Base-by-base conservation (phyloP, 1,140 invertebrate genomes). In the Globodera ellingtonae region DNA sequence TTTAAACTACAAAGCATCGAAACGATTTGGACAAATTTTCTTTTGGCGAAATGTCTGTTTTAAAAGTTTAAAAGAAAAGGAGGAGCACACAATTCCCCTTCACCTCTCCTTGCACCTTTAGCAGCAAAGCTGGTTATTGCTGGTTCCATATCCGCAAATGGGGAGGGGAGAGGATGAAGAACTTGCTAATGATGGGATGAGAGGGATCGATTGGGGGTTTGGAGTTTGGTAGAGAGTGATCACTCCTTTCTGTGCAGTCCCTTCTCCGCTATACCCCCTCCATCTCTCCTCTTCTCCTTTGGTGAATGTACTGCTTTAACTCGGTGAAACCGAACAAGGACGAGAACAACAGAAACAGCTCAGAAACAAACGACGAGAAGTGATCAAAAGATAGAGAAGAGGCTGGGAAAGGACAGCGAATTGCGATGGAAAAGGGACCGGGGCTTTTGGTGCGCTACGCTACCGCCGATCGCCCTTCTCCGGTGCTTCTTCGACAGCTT, bases 401-500 rank as follows among this genome's bases (percentile, higher is more conserved):
- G n/a, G 59, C 59, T 15, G 59, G 59, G 59, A 65, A 65, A 21
- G n/a, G 13, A 21, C 7, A 44, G 7, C 66, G 35, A 67, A 44
- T 44, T 21, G 66, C 66, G 18, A 44, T 70, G 67, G 67, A 24
- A 47, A 70, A 47, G 67, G 67, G 56, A 62, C 56, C 13, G 56
- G n/a, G 44, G 21, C 46, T 7, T 78, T 70, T 50, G 50, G 24
- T 66, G 21, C 66, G 21, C 65, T 24, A 18, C 50, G 44, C 73
- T 80, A 15, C 44, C 79, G 44, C 21, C 10, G 21, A 15, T 47
- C 15, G 67, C 50, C 67, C 9, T 71, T 83, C 56, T 18, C 56
- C 56, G 56, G 15, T 18, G 15, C 13, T 18, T 15, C 13, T 62
- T 62, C 15, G 56, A 18, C 56, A 6, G 6, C 18, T 62, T 62